Base-by-base conservation (phyloP, 2,888 invertebrate genomes). In the Molorchus minor region DNA sequence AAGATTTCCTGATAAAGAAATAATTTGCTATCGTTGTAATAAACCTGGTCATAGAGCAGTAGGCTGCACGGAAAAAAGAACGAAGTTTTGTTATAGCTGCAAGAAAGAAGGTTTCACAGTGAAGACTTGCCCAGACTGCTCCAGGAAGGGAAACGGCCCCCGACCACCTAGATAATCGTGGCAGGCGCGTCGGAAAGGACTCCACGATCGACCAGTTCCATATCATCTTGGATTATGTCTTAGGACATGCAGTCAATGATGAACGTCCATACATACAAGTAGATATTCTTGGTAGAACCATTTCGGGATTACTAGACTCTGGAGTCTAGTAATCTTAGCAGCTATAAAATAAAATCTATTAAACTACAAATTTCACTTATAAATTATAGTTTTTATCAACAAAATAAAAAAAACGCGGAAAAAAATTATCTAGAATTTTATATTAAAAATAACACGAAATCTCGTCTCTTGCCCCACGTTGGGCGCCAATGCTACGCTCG, bases 61-160 rank as follows among this genome's bases (percentile, higher is more conserved):
- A 15, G 52, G 47, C 5, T 64, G 64, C 30, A 44, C 8, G 46
- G 53, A 5, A 44, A 16, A 12, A 47, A 41, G 16, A 35, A 20
- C n/a, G 13, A 25, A n/a, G n/a, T n/a, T n/a, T 36, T 65, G 62
- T 38, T 65, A 35, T 33, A 47, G 35, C 5, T 65, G 62, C 21
- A n/a, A 33, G 44, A 15, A 51, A 12, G 25, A 21, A 40, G 56
- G 41, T 13, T 33, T 40, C 38, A 64, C 59, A 1, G 13, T 53
- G 2, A 46, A 35, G n/a, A 62, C 52, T 16, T 63, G 63, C 35
- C 56, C 53, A 4, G 45, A 56, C 10, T 65, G n/a, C n/a, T n/a
- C n/a, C n/a, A n/a, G 58, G 46, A 53, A 15, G 63, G 54, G 59
- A 65, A 65, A 65, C 59, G 54, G 36, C 1, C 41, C 36, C 7